Evolutionary conservation across 2,797 vertebrate genomes (phyloP).

Genomic region (Coilia nasus): DNA sequence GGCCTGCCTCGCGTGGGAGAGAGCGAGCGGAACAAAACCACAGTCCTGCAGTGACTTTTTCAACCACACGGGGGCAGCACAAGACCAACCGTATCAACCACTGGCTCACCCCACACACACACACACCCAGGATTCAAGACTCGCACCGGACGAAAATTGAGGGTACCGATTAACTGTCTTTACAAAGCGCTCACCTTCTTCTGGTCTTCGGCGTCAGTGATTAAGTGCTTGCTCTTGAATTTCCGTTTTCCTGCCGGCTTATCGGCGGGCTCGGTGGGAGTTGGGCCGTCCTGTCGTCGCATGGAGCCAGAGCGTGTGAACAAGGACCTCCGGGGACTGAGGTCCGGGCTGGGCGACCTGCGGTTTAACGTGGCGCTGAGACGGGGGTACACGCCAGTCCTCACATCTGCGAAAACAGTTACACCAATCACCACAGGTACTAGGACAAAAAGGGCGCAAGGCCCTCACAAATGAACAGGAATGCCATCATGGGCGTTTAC

Average conservation of each 20-base stretch:
- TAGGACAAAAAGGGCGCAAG: neutral
- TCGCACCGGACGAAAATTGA: conserved; percentile 35
- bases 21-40: conserved; percentile 20
- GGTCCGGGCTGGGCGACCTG: conserved; percentile 61
- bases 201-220: conserved; percentile 72
- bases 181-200: conserved; percentile 71
- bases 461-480: neutral
- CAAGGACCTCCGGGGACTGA: conserved; percentile 63
- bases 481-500: neutral
- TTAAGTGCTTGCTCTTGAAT: conserved; percentile 96
- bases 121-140: conserved; percentile 35
- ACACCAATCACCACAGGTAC: neutral
- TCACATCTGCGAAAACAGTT: conserved; percentile 61
- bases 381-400: conserved; percentile 60
- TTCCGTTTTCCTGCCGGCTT: conserved; percentile 98
- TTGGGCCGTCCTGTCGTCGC: conserved; percentile 75
- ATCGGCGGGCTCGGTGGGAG: conserved; percentile 77
- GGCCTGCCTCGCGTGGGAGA: neutral
- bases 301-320: conserved; percentile 74
- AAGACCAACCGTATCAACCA: conserved; percentile 44
- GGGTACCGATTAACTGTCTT: conserved; percentile 32
- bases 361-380: conserved; percentile 53
- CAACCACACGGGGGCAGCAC: conserved; percentile 75
- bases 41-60: conserved; percentile 35
- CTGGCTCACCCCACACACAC: neutral